Base-by-base conservation (phyloP, 2,888 invertebrate species). In the Lymantria monacha region DNA sequence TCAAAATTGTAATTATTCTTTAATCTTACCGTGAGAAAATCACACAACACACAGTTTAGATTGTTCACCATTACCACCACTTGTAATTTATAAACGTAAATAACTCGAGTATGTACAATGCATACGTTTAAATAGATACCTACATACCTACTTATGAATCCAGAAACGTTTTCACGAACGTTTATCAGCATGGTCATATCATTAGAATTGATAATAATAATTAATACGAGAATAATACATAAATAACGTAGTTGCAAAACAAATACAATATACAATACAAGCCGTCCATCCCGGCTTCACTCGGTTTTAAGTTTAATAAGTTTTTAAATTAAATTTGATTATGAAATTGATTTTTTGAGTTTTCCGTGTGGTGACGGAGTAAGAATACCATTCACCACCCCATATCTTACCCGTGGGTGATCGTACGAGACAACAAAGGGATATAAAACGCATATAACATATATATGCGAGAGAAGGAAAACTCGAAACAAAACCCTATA, bases 11-110 rank as follows among this genome's bases (percentile, higher is more conserved):
- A n/a, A 22, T 22, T 2, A 3, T 22, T 22, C 22, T 3, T 3
- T 22, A 33, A 7, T 45, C 65, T 65, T 46, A 65, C 64, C 22
- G 58, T 51, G 44, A 66, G 36, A 41, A 59, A 61, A 59, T 66
- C 66, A 46, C 59, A 54, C 41, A 59, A 33, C n/a, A 44, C 54
- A 45, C 58, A 42, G 46, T 47, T 59, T 11, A 59, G 46, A 41
- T 59, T 44, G 45, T 56, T 53, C 49, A 63, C 55, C 67, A 66
- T 66, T 46, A 61, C 22, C 66, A 50, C 12, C 12, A 3, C 15
- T 49, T 48, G 30, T 40, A 30, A 30, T 37, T 31, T 30, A 44
- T n/a, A 13, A 13, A 38, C 42, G n/a, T 9, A 33, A 48, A 15
- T 48, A 38, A 42, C 7, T 3, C 8, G 31, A 46, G 14, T 7